phyloP scores from a whole-genome alignment of 2,888 invertebrate genomes.

The Eristalis arbustorum region DNA sequence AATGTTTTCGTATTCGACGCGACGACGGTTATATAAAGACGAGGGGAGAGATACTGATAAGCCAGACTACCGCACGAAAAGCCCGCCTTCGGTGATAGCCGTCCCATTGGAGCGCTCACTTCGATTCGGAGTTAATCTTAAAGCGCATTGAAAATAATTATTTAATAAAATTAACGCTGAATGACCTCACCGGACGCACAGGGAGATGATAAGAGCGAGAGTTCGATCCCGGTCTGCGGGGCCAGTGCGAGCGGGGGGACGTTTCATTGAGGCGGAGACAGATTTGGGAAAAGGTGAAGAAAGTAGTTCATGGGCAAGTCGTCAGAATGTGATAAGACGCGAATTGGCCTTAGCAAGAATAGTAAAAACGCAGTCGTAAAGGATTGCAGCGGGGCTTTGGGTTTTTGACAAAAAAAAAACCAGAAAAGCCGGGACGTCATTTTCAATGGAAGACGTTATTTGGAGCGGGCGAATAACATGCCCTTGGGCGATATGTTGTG shows the following conservation, averaged over 20 bases:
- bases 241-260: not conserved
- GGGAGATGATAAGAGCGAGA: slow-evolving; percentile 10
- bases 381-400: not conserved
- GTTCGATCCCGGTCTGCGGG: not conserved
- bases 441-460: no score
- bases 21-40: not conserved
- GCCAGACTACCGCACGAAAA: not conserved
- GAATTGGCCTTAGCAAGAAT: not conserved
- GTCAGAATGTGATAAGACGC: not conserved
- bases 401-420: not conserved
- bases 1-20: not conserved
- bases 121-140: not conserved
- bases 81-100: not conserved
- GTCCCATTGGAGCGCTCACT: not conserved
- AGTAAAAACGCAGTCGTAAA: not conserved
- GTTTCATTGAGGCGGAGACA: slow-evolving; percentile 26
- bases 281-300: slow-evolving; percentile 17
- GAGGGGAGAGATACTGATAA: slow-evolving; percentile 31
- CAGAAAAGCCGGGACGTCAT: no score
- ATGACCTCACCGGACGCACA: slow-evolving; percentile 44
- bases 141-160: slow-evolving; percentile 35
- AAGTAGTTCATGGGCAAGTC: slow-evolving; percentile 57
- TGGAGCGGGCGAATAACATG: not conserved
- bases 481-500: no score
- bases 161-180: slow-evolving; percentile 26